Percentiles rank a stretch among this genome's conserved stretches.
These are phyloP conservation scores for Diaphora mendica DNA, from an alignment of 2,888 invertebrate genomes.

Conservation along the genomic window DNA sequence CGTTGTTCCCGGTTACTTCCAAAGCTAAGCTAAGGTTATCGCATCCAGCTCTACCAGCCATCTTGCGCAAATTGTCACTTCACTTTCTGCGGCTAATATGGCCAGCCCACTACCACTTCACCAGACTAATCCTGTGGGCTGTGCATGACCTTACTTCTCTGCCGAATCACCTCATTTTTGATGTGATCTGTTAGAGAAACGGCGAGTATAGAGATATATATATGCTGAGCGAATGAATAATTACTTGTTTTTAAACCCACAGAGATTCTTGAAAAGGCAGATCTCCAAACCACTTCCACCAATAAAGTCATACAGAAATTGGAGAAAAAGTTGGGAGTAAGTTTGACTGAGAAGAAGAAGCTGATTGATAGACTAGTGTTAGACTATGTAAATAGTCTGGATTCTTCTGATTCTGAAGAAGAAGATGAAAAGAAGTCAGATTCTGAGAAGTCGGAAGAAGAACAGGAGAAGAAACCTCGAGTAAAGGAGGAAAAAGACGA, in stretches of 20 bases:
- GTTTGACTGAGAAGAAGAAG: slow-evolving; percentile 92
- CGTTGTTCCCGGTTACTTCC: no score
- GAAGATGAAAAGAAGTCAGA: slow-evolving; percentile 51
- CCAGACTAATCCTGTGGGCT: no score
- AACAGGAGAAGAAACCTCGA: slow-evolving; percentile 56
- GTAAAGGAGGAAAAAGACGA: slow-evolving; percentile 8
- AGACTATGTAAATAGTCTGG: slow-evolving; percentile 87
- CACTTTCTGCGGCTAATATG: no score
- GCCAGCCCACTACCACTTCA: no score
- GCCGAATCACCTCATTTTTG: no score
- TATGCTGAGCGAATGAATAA: background rate
- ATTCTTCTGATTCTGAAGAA: slow-evolving; percentile 60
- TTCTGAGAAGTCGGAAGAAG: slow-evolving; percentile 59
- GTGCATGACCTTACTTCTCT: no score
- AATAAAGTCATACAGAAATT: slow-evolving; percentile 95
- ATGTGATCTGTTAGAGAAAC: no score
- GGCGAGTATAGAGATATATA: no score
- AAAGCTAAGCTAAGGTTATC: no score
- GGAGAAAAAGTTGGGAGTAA: slow-evolving; percentile 90
- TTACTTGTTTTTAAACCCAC: slow-evolving; percentile 24
- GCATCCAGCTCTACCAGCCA: no score
- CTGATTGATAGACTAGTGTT: slow-evolving; percentile 95
- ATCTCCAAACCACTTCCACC: slow-evolving; percentile 93
- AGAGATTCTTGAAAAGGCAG: slow-evolving; percentile 95
- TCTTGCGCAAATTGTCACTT: no score